Evolutionary conservation across 2,888 invertebrate genomes (phyloP).

Genomic region (Latrodectus elegans): DNA sequence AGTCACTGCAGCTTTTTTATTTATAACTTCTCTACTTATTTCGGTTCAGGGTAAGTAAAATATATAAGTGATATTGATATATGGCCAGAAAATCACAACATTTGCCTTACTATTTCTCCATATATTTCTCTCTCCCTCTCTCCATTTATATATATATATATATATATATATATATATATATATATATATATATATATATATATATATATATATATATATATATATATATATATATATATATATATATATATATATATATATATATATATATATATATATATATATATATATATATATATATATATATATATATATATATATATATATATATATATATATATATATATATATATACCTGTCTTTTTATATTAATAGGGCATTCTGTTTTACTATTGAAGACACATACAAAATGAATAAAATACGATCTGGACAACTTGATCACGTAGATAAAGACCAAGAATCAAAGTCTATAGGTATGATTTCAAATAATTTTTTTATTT

Average conservation of each 20-base stretch:
- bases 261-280: background rate
- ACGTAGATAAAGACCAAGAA: conserved; percentile 50
- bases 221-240: too few species aligned
- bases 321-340: too few species aligned
- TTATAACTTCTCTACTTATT: too few species aligned
- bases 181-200: background rate
- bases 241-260: too few species aligned
- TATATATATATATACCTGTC: background rate
- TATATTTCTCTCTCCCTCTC: too few species aligned
- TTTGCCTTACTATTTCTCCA: too few species aligned
- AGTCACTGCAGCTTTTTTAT: too few species aligned
- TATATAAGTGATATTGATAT: too few species aligned
- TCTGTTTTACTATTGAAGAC: conserved; percentile 65
- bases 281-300: background rate
- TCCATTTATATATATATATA: too few species aligned
- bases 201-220: background rate
- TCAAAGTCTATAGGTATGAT: conserved; percentile 39
- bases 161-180: too few species aligned
- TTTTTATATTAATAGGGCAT: conserved; percentile 49
- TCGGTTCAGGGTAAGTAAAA: too few species aligned
- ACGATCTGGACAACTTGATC: conserved; percentile 36
- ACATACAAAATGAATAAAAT: conserved; percentile 59
- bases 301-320: background rate
- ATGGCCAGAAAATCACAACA: too few species aligned
- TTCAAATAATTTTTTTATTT: background rate